Percentiles rank a stretch among this genome's conserved stretches.
phyloP scores from a whole-genome alignment of 2,797 vertebrate species.

The Hemibagrus guttatus region DNA sequence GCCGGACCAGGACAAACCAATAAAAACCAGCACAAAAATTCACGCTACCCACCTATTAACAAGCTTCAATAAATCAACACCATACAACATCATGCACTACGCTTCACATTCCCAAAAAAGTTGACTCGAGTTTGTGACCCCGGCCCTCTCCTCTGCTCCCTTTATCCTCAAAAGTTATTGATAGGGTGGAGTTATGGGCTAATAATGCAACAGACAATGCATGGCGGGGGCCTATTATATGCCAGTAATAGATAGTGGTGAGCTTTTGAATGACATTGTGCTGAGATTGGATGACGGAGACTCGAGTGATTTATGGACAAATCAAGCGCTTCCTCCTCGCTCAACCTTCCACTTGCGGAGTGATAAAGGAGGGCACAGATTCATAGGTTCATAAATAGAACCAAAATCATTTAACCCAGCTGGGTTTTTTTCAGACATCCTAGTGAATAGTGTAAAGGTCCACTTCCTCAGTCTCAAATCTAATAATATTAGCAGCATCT shows the following conservation, averaged over 20 bases:
- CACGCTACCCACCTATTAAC: conserved; percentile 1
- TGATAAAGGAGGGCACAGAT: conserved; percentile 74
- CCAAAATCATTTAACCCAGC: conserved; percentile 53
- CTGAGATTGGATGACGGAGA: conserved; percentile 79
- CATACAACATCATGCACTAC: conserved; percentile 8
- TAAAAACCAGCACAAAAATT: neutral
- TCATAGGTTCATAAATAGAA: conserved; percentile 73
- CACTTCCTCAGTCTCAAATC: neutral
- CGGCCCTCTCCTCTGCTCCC: conserved; percentile 53
- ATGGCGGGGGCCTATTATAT: conserved; percentile 78
- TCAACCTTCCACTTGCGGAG: conserved; percentile 72
- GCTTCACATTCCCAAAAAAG: conserved; percentile 50
- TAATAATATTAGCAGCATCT: neutral
- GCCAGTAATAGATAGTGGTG: conserved; percentile 76
- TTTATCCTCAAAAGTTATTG: conserved; percentile 77
- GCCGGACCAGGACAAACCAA: neutral
- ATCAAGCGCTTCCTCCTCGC: conserved; percentile 60
- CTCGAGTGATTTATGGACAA: conserved; percentile 75
- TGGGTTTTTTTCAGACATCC: neutral
- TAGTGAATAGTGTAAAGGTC: neutral
- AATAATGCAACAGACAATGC: conserved; percentile 81
- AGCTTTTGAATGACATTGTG: conserved; percentile 81
- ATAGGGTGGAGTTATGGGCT: conserved; percentile 80
- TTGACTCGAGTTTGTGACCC: conserved; percentile 62
- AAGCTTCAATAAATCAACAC: conserved; percentile 30